Base-by-base conservation (phyloP, 2,113 vertebrate genomes). In the Brachypodius melanocephalos region DNA sequence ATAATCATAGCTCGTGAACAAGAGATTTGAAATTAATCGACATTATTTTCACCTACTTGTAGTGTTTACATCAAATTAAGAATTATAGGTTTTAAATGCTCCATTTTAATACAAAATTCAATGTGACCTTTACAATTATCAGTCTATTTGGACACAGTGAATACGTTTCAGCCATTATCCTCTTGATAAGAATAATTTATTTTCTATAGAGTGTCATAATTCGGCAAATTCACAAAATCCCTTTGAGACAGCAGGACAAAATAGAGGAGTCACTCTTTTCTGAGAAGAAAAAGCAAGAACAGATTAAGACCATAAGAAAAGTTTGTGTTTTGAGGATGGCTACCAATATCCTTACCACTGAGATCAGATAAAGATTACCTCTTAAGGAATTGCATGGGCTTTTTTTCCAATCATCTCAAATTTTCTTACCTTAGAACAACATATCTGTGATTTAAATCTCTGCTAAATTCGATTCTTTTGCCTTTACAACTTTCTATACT, bases 1-100 rank as follows among this genome's bases (percentile, higher is more conserved):
- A 26, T 38, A 40, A 69, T 2, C 0, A 0, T 29, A 14, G 42
- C 1, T 65, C 19, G 75, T 20, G 8, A 90, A 40, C 6, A 79
- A 59, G 1, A 51, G 16, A 42, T 29, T 55, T 45, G 4, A 45
- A 85, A 36, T 31, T 54, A 24, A 31, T 42, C 19, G 84, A 10
- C 12, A 51, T 46, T 42, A 42, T 71, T 79, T 95, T 83, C 21
- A 42, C 6, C 12, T 42, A 29, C 14, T 26, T 69, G 4, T 67
- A 81, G 10, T 43, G 28, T 16, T 79, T 49, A 32, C 5, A 34
- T 2, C 0, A 88, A 68, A 58, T 40, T 59, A 40, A 21, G 32
- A 62, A 85, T 43, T 22, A 34, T 1, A 9, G 7, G 5, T 13
- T 66, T 17, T 63, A 9, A 43, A 62, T 34, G 24, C 45, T 22